Evolutionary conservation across 2,797 vertebrate species (phyloP), one percentile per base, ranked within the genome.

Genomic region (Trachops cirrhosus): DNA sequence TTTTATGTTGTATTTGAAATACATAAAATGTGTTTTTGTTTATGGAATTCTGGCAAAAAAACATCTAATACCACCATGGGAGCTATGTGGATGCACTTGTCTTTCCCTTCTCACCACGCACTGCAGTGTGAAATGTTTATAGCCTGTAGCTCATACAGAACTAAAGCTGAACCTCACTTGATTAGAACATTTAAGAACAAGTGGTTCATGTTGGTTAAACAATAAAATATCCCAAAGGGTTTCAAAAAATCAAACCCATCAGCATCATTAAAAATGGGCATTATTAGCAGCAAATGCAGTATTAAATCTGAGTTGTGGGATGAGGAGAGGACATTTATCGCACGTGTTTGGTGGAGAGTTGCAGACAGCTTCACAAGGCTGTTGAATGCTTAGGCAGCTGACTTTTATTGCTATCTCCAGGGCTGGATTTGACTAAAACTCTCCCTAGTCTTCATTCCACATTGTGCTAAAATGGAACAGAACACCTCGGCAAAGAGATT

Each of bases 341-440:
- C 39, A 26, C 0, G 48, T 12, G 54, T 74, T 78, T 68, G 52
- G n/a, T 84, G 32, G 46, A 50, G 54, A 57, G 71, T 75, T 90
- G 26, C 78, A 89, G 82, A 37, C 7, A 86, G 24, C 59, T 41
- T 93, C 79, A 34, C 22, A 46, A 52, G 24, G 54, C 50, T 64
- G 21, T 85, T 96, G 86, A 91, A 82, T 77, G 86, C 84, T 95
- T 70, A 96, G 79, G 93, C 48, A 93, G 85, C 59, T 95, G 79
- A 95, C 59, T 96, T 96, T 87, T 89, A 87, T 64, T 87, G 52
- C 67, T n/a, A 91, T 85, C 93, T 95, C 91, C 96, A 85, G 93
- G 89, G 86, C 67, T 86, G 91, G 6, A 92, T 96, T 16, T 52
- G 68, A 94, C 74, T 93, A 92, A 96, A 94, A 68, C n/a, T 93